phyloP scores from a whole-genome alignment of 2,797 vertebrate species.

The Hippopotamyrus pictus region DNA sequence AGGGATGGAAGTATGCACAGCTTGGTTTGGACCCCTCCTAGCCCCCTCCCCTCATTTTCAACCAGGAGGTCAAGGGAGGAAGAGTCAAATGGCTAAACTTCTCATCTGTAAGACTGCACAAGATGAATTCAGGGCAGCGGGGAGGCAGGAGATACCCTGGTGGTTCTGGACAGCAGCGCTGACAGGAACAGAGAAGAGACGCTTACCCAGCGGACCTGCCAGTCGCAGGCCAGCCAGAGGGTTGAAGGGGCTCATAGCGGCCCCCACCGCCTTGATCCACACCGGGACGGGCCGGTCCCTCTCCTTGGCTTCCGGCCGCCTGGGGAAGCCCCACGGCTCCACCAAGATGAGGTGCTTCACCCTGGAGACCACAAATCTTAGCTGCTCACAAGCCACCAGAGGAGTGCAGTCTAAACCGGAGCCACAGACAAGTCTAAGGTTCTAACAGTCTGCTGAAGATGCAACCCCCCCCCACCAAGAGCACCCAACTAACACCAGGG shows the following conservation, averaged over 20 bases:
- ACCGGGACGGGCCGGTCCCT: constrained; percentile 75
- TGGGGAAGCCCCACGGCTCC: constrained; percentile 92
- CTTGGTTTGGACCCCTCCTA: not conserved
- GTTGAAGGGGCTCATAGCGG: constrained; percentile 83
- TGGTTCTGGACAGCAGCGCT: not conserved
- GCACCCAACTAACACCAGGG: not conserved
- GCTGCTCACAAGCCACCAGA: not conserved
- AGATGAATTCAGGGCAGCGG: not conserved
- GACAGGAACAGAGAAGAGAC: not conserved
- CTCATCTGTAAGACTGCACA: not conserved
- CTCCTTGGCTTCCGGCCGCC: constrained; percentile 72
- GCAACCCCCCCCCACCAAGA: not conserved
- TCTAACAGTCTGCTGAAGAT: not conserved
- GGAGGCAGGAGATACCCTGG: not conserved
- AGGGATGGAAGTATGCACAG: not conserved
- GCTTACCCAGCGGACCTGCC: constrained; percentile 82
- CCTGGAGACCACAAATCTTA: constrained; percentile 48
- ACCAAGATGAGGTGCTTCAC: constrained; percentile 85
- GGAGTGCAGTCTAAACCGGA: not conserved
- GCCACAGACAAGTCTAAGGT: not conserved
- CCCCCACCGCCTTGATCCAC: constrained; percentile 87
- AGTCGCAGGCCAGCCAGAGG: constrained; percentile 84
- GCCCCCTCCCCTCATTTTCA: not conserved
- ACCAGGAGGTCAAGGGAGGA: not conserved
- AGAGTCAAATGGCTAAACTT: not conserved